phyloP scores from a whole-genome alignment of 1,140 invertebrate genomes.

The Seison nebaliae region DNA sequence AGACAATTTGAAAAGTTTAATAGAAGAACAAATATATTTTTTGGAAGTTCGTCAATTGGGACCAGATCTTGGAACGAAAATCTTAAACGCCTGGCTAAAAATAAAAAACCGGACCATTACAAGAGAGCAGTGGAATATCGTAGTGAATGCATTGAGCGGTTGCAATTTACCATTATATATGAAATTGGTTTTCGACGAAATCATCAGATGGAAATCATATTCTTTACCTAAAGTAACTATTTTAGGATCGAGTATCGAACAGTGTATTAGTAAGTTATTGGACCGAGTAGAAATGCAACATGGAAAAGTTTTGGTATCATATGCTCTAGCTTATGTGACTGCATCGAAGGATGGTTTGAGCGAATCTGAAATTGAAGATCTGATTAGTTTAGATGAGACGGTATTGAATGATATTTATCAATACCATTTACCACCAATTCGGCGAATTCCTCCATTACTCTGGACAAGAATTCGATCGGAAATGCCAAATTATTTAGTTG shows the following conservation, averaged over 20 bases:
- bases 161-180: conserved; percentile 89
- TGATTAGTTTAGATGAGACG: conserved; percentile 72
- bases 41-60: conserved; percentile 20
- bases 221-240: conserved; percentile 67
- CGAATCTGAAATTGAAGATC: conserved; percentile 69
- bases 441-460: conserved; percentile 66
- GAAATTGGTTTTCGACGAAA: conserved; percentile 58
- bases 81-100: conserved; percentile 7
- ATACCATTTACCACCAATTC: conserved; percentile 75
- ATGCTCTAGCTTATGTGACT: conserved; percentile 72
- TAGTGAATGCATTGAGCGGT: conserved; percentile 58
- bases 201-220: conserved; percentile 81
- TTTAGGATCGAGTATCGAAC: conserved; percentile 73
- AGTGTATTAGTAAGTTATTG: conserved; percentile 84
- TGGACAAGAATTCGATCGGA: conserved; percentile 84
- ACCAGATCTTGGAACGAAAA: conserved; percentile 49
- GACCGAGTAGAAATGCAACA: conserved; percentile 67
- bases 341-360: conserved; percentile 66
- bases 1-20: conserved; percentile 45
- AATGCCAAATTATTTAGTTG: conserved; percentile 72
- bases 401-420: conserved; percentile 86
- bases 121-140: conserved; percentile 53
- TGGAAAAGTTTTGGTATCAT: conserved; percentile 63
- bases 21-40: conserved; percentile 62
- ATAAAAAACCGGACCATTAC: conserved; percentile 48